Percentiles rank a stretch among this genome's conserved stretches.
phyloP scores from a whole-genome alignment of 2,113 vertebrate species.

The Falcunculus frontatus region DNA sequence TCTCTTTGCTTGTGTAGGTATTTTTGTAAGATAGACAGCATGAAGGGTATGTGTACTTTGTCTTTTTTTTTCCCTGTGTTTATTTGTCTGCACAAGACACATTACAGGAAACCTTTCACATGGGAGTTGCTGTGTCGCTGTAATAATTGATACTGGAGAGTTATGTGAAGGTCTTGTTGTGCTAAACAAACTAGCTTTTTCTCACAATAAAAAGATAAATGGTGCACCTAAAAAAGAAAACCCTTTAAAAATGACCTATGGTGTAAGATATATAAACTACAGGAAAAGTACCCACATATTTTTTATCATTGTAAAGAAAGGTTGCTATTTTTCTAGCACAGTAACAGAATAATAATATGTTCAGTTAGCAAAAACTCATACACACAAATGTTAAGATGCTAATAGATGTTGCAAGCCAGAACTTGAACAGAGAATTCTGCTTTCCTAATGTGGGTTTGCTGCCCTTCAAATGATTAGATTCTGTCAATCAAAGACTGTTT shows the following conservation, averaged over 20 bases:
- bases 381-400: slow-evolving; percentile 48
- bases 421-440: slow-evolving; percentile 54
- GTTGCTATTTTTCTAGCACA: slow-evolving; percentile 61
- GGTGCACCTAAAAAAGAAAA: slow-evolving; percentile 46
- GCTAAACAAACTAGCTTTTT: slow-evolving; percentile 68
- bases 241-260: slow-evolving; percentile 61
- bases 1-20: slow-evolving; percentile 25
- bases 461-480: slow-evolving; percentile 73
- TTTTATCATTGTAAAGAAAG: slow-evolving; percentile 67
- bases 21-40: slow-evolving; percentile 20
- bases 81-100: slow-evolving; percentile 44
- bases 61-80: neutral
- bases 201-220: slow-evolving; percentile 69
- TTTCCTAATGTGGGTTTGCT: slow-evolving; percentile 68
- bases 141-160: slow-evolving; percentile 73
- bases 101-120: slow-evolving; percentile 71
- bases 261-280: slow-evolving; percentile 65
- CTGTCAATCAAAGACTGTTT: slow-evolving; percentile 74
- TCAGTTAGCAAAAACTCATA: slow-evolving; percentile 70
- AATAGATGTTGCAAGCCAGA: slow-evolving; percentile 62
- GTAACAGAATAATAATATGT: slow-evolving; percentile 65
- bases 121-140: slow-evolving; percentile 48
- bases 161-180: slow-evolving; percentile 74
- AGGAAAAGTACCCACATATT: slow-evolving; percentile 59
- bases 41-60: slow-evolving; percentile 35